Base-by-base conservation (phyloP, 1,140 invertebrate genomes). In the Saccostrea cuccullata region DNA sequence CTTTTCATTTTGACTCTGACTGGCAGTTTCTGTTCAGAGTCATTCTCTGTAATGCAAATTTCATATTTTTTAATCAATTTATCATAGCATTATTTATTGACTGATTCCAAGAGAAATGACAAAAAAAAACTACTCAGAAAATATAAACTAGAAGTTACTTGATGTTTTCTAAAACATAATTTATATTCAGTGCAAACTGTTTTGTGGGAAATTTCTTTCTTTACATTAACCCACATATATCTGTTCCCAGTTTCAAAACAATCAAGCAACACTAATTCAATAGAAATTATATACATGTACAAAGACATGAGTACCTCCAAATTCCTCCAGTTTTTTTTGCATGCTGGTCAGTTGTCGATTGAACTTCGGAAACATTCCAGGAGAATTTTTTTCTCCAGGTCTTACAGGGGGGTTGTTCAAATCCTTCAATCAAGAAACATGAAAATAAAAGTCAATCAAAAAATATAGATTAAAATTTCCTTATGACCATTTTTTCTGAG, bases 341-440 rank as follows among this genome's bases (percentile, higher is more conserved):
- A 82, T 87, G 55, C 47, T 82, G 26, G 60, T 36, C 82, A 60
- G 55, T 58, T 90, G 87, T 88, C 92, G 91, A 55, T 90, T 92
- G 15, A 88, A 84, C 73, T 91, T 91, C n/a, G 91, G 91, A 88
- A 92, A 94, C 67, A 90, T 92, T 70, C 91, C 91, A 64, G 89
- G 86, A 30, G 70, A 36, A 36, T 2, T 15, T 83, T 84, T 88
- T 8, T 88, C 85, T 23, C 36, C 36, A 17, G 86, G 73, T 36
- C 91, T 89, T 30, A 86, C 86, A 82, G 91, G 90, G 11, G 92
- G 93, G 60, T 92, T 92, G 73, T 93, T 91, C 23, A 92, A 64
- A 56, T 92, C 88, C 92, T 93, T n/a, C 13, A 82, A 86, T 13
- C 15, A 15, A 8, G 6, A 36, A 82, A 82, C 47, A 47, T 47